Conservation (phyloP, 2,113 vertebrate species). For the Mustelus asterias region DNA sequence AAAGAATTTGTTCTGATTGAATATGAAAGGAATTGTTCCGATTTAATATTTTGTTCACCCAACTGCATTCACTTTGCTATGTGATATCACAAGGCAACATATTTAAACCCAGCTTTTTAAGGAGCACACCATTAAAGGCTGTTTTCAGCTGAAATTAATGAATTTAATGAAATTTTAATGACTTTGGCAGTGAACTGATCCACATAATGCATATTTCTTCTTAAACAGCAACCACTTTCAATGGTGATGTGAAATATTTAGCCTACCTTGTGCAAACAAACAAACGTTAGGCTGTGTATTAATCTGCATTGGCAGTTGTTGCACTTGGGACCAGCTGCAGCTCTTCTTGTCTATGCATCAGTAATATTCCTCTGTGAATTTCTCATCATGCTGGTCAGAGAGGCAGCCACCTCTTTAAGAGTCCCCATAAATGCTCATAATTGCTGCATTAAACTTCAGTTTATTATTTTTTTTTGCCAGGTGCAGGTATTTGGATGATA, state of each 20-base stretch:
- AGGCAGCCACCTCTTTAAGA: constrained; percentile 60
- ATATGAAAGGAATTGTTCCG: background rate
- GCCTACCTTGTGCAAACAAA: constrained; percentile 54
- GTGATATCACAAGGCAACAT: constrained; percentile 23
- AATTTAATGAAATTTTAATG: constrained; percentile 35
- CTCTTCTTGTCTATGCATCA: constrained; percentile 59
- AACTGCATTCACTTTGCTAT: background rate
- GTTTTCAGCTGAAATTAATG: constrained; percentile 27
- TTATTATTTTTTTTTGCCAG: constrained; percentile 99
- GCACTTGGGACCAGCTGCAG: constrained; percentile 53
- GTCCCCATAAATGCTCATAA: constrained; percentile 98
- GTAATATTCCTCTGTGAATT: constrained; percentile 57
- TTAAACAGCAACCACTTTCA: constrained; percentile 16
- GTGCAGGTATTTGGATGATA: constrained; percentile 98
- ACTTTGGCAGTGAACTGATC: constrained; percentile 27
- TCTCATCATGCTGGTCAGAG: constrained; percentile 69
- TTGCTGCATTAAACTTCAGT: constrained; percentile 98
- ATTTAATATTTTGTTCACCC: constrained; percentile 15
- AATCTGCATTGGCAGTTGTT: constrained; percentile 56
- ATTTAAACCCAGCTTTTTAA: constrained; percentile 29
- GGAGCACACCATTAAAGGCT: background rate
- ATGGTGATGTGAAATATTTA: constrained; percentile 44
- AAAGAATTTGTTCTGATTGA: constrained; percentile 7
- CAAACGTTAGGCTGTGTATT: constrained; percentile 56
- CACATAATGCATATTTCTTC: constrained; percentile 26